Evolutionary conservation across 2,797 vertebrate genomes (phyloP).

Genomic region (Rhinichthys osculus): DNA sequence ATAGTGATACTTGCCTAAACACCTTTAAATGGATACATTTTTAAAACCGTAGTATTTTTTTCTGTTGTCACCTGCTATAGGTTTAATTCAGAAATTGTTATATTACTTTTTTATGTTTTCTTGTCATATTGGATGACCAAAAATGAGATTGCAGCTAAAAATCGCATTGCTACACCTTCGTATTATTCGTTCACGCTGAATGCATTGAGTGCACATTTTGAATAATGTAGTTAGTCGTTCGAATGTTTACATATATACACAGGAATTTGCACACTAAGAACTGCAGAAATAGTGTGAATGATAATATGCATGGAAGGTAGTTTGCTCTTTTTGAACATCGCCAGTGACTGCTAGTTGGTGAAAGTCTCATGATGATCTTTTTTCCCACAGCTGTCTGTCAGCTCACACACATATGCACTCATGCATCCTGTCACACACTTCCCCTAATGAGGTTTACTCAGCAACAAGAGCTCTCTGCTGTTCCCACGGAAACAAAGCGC

Average conservation of each 20-base stretch:
- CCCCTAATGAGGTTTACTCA: constrained; percentile 38
- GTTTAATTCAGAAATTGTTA: too few species aligned
- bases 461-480: constrained; percentile 56
- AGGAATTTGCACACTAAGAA: background rate
- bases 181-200: background rate
- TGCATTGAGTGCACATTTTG: background rate
- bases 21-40: background rate
- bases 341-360: background rate
- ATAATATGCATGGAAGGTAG: background rate
- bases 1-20: background rate
- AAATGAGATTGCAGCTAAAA: background rate
- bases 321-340: background rate
- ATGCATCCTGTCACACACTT: constrained; percentile 53
- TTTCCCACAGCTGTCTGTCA: background rate
- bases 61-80: too few species aligned
- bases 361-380: background rate
- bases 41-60: background rate
- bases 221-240: background rate
- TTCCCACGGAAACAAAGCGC: constrained; percentile 73
- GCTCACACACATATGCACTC: constrained; percentile 51
- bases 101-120: background rate
- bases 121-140: background rate
- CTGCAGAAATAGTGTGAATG: background rate
- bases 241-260: background rate
- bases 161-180: background rate